These are phyloP conservation scores for Pseudolaguvia tuberculata DNA, from an alignment of 2,113 vertebrate species.

Conservation along the genomic window DNA sequence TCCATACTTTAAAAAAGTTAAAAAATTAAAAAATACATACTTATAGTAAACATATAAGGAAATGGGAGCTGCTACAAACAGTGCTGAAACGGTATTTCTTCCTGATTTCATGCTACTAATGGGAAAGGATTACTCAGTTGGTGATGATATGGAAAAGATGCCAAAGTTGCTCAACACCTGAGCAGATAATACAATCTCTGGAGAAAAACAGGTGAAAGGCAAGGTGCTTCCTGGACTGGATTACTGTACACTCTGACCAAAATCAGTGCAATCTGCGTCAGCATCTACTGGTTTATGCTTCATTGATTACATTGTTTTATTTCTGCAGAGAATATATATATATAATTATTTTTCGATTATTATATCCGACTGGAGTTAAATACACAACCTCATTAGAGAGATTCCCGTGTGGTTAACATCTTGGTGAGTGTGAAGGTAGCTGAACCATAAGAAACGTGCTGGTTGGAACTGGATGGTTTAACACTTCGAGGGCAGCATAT, in stretches of 20 bases:
- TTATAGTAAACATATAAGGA: no score
- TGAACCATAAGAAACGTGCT: no score
- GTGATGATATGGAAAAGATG: not conserved
- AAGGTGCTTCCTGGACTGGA: not conserved
- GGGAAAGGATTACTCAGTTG: not conserved
- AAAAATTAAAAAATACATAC: no score
- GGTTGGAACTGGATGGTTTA: not conserved
- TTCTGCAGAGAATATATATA: no score
- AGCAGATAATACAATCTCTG: not conserved
- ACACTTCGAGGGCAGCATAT: not conserved
- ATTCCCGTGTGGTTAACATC: no score
- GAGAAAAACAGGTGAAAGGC: not conserved
- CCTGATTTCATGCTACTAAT: not conserved
- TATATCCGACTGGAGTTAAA: no score
- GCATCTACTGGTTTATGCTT: not conserved
- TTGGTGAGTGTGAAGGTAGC: constrained; percentile 1
- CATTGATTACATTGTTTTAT: not conserved
- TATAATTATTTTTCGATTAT: no score
- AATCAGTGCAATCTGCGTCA: not conserved
- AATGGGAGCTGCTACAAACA: not conserved
- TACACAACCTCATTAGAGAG: no score
- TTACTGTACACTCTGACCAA: not conserved
- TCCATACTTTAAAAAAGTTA: not conserved
- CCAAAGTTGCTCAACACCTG: not conserved
- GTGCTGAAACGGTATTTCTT: not conserved